Base-by-base conservation (phyloP, 2,888 invertebrate species). In the Caenorhabditis wallacei region DNA sequence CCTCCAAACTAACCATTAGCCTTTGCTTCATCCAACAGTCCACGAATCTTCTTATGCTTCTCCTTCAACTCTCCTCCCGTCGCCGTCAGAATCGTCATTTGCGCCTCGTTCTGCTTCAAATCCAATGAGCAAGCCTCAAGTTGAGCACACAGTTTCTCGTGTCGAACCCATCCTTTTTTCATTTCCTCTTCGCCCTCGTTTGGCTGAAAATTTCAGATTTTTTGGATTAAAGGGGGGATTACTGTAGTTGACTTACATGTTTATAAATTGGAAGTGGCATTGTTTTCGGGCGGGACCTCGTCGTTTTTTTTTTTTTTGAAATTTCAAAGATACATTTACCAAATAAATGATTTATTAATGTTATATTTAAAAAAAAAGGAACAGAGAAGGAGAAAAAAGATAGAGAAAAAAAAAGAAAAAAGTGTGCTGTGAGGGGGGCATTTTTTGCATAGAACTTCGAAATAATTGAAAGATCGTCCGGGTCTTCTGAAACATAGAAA, bases 21-120 rank as follows among this genome's bases (percentile, higher is more conserved):
- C 57, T 79, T 78, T 1, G 80, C 83, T 20, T 63, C 63, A n/a
- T 78, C 89, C 43, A 91, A 80, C 24, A 82, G 80, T 18, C 88
- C 82, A 4, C 86, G 80, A 37, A 91, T 85, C 68, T 84, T 84
- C 57, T 88, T 85, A 69, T 90, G 90, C n/a, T 90, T 86, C 63
- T 84, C 83, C 79, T 87, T 84, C 22, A 91, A 75, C 37, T 85
- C 85, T 2, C 84, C 76, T 1, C 90, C 90, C 26, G 90, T 91
- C 61, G 87, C 89, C 61, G 88, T 88, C 79, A 91, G 81, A 75
- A 91, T 90, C 64, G 88, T 87, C 80, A 91, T 83, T 64, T 91
- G 90, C 11, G 87, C 88, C 35, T 88, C 88, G 78, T 90, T 91
- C 76, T 85, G 85, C 48, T 81, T 84, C 69, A 85, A 56, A 66